phyloP scores from a whole-genome alignment of 2,797 vertebrate species.

The Ctenopoma multispine region DNA sequence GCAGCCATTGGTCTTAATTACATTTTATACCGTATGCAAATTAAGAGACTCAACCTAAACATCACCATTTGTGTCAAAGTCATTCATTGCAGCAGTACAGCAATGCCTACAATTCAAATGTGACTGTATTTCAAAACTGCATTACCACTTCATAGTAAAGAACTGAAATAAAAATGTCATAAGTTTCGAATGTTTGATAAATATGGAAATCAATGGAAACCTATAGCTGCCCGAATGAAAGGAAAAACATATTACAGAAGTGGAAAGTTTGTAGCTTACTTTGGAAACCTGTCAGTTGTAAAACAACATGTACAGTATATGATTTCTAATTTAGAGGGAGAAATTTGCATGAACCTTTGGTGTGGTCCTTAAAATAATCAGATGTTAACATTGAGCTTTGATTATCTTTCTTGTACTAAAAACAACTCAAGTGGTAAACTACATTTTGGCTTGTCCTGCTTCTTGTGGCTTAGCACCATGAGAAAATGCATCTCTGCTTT shows the following conservation, averaged over 20 bases:
- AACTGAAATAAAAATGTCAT: background rate
- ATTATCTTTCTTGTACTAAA: background rate
- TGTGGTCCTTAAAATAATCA: background rate
- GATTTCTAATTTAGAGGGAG: background rate
- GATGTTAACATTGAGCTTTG: background rate
- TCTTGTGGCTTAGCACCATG: conserved; percentile 13
- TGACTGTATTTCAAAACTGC: background rate
- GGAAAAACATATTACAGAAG: background rate
- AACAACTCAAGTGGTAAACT: background rate
- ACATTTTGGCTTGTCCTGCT: background rate
- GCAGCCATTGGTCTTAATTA: background rate
- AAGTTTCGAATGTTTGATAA: background rate
- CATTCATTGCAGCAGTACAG: background rate
- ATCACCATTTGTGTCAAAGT: background rate
- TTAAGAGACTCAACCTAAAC: background rate
- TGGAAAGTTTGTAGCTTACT: background rate
- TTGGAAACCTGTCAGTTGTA: background rate
- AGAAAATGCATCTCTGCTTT: conserved; percentile 10
- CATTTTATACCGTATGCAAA: background rate
- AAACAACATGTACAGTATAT: background rate
- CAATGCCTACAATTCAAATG: background rate
- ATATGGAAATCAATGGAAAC: conserved; percentile 8
- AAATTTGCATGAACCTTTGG: background rate
- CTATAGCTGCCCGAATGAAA: background rate
- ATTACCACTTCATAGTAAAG: background rate